phyloP scores from a whole-genome alignment of 2,888 invertebrate species.

The Serripes groenlandicus region DNA sequence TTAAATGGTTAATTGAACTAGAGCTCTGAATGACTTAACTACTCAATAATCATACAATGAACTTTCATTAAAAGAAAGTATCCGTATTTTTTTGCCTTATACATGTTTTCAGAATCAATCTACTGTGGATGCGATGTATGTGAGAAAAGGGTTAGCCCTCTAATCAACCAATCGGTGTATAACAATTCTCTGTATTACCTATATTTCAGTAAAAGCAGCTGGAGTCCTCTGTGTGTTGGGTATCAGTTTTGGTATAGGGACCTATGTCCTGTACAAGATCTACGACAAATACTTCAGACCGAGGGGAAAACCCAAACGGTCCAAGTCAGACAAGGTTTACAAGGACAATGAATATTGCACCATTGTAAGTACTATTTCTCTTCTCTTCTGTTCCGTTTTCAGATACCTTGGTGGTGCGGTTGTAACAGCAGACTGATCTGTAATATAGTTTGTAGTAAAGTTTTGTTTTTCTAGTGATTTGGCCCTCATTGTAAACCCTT shows the following conservation, averaged over 20 bases:
- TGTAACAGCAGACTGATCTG: not conserved
- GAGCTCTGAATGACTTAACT: no score
- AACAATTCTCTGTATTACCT: not conserved
- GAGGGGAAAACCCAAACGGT: slow-evolving; percentile 26
- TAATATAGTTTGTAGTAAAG: not conserved
- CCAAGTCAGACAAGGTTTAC: slow-evolving; percentile 7
- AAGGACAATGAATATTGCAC: slow-evolving; percentile 39
- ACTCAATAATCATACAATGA: no score
- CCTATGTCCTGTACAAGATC: slow-evolving; percentile 86
- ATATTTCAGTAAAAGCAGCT: slow-evolving; percentile 86
- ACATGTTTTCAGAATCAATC: not conserved
- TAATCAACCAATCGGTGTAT: not conserved
- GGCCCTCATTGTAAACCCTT: not conserved
- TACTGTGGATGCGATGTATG: not conserved
- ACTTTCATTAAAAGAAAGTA: no score
- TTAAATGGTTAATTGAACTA: no score
- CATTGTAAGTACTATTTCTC: slow-evolving; percentile 39
- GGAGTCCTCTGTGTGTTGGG: slow-evolving; percentile 86
- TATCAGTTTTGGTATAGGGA: slow-evolving; percentile 85
- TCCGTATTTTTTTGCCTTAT: not conserved
- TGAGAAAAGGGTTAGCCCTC: not conserved
- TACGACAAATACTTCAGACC: slow-evolving; percentile 72
- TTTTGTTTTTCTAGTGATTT: no score
- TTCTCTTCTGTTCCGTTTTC: slow-evolving; percentile 24
- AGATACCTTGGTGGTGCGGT: not conserved